These are phyloP conservation scores for Gastracanthus pulcherrimus DNA, from an alignment of 2,888 invertebrate species.

Conservation along the genomic window DNA sequence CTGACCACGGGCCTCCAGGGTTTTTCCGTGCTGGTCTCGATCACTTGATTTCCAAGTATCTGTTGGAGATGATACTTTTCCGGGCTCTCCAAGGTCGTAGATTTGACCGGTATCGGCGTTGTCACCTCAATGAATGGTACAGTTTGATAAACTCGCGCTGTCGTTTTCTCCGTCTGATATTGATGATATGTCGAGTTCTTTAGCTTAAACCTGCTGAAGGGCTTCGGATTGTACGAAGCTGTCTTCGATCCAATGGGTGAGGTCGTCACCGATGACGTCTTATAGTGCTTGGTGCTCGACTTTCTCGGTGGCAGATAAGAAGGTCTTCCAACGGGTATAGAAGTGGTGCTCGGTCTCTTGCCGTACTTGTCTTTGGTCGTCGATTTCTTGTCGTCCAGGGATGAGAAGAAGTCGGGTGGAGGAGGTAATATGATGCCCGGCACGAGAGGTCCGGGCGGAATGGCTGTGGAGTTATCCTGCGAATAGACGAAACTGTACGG, in stretches of 20 bases:
- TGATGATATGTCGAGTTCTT: conserved; percentile 48
- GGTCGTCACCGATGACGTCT: conserved; percentile 58
- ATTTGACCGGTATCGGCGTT: conserved; percentile 62
- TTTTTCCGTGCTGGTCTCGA: conserved; percentile 73
- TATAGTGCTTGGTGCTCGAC: conserved; percentile 64
- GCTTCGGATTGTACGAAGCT: conserved; percentile 33
- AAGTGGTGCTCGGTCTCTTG: conserved; percentile 56
- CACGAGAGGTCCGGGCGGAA: conserved; percentile 91
- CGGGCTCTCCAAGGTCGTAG: conserved; percentile 60
- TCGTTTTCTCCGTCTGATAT: conserved; percentile 56
- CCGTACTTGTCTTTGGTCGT: conserved; percentile 61
- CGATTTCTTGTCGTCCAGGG: conserved; percentile 79
- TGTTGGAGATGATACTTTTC: conserved; percentile 62
- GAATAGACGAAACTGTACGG: conserved; percentile 93
- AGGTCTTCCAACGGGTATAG: conserved; percentile 55
- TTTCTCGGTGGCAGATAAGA: conserved; percentile 68
- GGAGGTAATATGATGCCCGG: conserved; percentile 93
- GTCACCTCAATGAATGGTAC: conserved; percentile 64
- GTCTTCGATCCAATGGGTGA: conserved; percentile 65
- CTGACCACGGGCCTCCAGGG: conserved; percentile 77
- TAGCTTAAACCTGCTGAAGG: conserved; percentile 46
- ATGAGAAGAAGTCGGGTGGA: conserved; percentile 91
- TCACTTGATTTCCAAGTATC: conserved; percentile 64
- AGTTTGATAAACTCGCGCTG: conserved; percentile 49
- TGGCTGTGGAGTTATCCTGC: conserved; percentile 86